phyloP scores from a whole-genome alignment of 1,140 invertebrate genomes.

The Galleria mellonella region DNA sequence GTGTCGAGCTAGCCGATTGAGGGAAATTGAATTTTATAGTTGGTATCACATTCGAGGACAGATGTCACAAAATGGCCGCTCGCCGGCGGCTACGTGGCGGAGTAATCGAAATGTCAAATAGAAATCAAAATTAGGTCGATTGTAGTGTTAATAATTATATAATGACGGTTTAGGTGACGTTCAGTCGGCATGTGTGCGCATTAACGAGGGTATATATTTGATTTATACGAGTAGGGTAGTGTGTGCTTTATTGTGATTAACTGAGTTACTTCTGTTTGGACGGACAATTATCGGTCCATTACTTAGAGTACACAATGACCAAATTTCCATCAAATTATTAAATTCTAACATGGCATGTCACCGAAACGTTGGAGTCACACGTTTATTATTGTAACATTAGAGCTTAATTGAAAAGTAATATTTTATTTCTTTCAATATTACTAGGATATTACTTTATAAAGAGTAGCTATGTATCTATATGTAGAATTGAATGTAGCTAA shows the following conservation, averaged over 20 bases:
- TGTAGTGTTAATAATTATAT: constrained; percentile 73
- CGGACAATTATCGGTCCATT: constrained; percentile 70
- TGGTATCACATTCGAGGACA: constrained; percentile 69
- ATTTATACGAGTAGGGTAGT: constrained; percentile 37
- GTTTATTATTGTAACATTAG: too few species aligned
- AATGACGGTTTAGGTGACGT: constrained; percentile 35
- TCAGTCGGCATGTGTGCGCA: constrained; percentile 26
- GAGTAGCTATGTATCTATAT: too few species aligned
- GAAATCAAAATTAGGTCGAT: constrained; percentile 73
- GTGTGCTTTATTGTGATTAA: constrained; percentile 64
- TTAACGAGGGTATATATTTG: constrained; percentile 18
- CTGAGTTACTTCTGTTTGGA: constrained; percentile 69
- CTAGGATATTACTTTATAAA: too few species aligned
- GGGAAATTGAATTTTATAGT: constrained; percentile 74
- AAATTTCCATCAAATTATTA: constrained; percentile 53
- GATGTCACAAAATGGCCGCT: constrained; percentile 69
- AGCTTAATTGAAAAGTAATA: too few species aligned
- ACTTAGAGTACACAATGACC: constrained; percentile 48
- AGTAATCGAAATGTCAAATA: constrained; percentile 70
- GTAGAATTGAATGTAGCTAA: too few species aligned
- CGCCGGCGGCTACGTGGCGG: constrained; percentile 44
- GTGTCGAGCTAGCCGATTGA: constrained; percentile 67
- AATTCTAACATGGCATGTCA: constrained; percentile 6
- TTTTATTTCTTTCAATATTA: too few species aligned
- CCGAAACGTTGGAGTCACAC: too few species aligned